phyloP scores from a whole-genome alignment of 2,113 vertebrate species.

The Climacteris rufus region DNA sequence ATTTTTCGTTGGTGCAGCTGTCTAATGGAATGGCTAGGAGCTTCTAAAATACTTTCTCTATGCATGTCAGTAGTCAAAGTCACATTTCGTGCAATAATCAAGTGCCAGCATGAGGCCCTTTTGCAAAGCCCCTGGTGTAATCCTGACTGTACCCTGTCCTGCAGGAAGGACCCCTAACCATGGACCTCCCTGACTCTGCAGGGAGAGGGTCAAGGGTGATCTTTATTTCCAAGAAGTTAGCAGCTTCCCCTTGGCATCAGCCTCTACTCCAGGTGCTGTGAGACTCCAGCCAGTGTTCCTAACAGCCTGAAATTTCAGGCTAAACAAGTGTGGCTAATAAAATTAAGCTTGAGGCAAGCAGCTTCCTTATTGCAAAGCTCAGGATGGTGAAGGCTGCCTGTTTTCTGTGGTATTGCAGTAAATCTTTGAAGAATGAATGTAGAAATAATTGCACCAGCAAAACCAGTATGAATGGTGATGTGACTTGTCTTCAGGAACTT shows the following conservation, averaged over 20 bases:
- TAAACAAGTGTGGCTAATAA: background rate
- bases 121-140: background rate
- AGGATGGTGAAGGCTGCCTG: background rate
- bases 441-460: conserved; percentile 49
- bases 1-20: background rate
- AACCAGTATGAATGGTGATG: background rate
- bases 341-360: background rate
- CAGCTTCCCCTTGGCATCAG: background rate
- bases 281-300: background rate
- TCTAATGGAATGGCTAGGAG: background rate
- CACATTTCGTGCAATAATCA: conserved; percentile 25
- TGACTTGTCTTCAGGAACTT: background rate
- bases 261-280: background rate
- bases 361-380: background rate
- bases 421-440: conserved; percentile 18
- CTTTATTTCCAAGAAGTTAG: background rate
- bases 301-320: background rate
- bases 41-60: conserved; percentile 18
- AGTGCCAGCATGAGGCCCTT: conserved; percentile 9
- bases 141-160: background rate
- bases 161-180: background rate
- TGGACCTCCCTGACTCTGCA: background rate
- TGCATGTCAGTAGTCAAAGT: background rate
- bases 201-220: background rate
- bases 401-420: background rate